Evolutionary conservation across 2,888 invertebrate genomes (phyloP), one percentile per base, ranked within the genome.

Genomic region (Drosophila neutralis): DNA sequence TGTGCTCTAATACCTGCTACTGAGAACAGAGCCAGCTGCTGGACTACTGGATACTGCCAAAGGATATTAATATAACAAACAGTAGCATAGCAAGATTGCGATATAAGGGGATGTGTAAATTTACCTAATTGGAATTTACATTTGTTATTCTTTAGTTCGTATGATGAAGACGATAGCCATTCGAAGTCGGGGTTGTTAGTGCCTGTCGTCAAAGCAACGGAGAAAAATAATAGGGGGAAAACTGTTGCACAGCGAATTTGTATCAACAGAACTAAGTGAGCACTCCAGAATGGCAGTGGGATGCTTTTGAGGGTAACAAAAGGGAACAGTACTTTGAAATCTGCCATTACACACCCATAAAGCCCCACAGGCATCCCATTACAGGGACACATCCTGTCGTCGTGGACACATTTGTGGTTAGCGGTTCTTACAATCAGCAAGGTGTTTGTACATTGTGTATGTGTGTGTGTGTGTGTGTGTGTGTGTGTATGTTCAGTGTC

Each of bases 381-480:
- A 42, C 58, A 40, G 38, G 18, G 18, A 13, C 18, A 27, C 27
- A 29, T 7, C 21, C 42, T 48, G 51, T 40, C 29, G 31, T 38
- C 40, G 36, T 59, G 53, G 53, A 62, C 52, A 27, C 54, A 18
- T 61, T 61, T 63, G 62, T 64, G 72, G 62, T 69, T 76, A 76
- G 73, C 45, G 70, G 64, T 56, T 66, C 54, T 42, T 35, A 74
- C 58, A 74, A 74, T 73, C 74, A 78, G 57, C 74, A 74, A 78
- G 74, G 69, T 74, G 69, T 64, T 53, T 27, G 10, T 27, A 36
- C 40, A 36, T 48, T 62, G 42, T 42, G 21, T 21, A 11, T 71
- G 38, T 49, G 57, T 61, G 45, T 31, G 31, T 31, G 31, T 40
- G 35, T 45, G 45, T 35, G 29, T 31, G 35, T 29, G 29, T 65